phyloP scores from a whole-genome alignment of 2,797 vertebrate species.

The Danio choprae region DNA sequence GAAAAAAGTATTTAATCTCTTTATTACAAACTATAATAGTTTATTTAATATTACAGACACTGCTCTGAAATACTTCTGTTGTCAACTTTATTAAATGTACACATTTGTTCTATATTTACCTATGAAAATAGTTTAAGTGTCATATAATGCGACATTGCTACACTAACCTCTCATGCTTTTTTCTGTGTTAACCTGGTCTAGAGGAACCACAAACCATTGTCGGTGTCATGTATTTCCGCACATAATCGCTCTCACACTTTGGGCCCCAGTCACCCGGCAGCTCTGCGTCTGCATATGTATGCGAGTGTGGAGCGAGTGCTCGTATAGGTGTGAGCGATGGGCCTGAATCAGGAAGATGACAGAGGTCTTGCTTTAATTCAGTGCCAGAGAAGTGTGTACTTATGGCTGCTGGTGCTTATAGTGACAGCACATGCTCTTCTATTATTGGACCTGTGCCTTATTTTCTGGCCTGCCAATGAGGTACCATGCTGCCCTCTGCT shows the following conservation, averaged over 20 bases:
- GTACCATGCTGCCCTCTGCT: conserved; percentile 78
- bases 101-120: background rate
- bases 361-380: conserved; percentile 84
- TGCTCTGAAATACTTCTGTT: too few relatives aligned
- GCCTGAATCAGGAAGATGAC: conserved; percentile 73
- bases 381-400: conserved; percentile 81
- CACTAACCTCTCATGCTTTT: background rate
- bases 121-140: background rate
- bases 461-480: conserved; percentile 73
- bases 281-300: conserved; percentile 10
- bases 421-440: conserved; percentile 83
- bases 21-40: too few relatives aligned
- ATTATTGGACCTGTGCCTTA: conserved; percentile 82
- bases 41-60: too few relatives aligned
- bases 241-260: conserved; percentile 17
- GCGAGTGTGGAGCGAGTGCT: background rate
- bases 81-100: too few relatives aligned
- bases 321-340: conserved; percentile 47
- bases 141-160: background rate
- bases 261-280: conserved; percentile 4
- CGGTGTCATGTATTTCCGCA: background rate
- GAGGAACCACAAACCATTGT: conserved; percentile 2
- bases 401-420: conserved; percentile 81
- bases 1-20: too few relatives aligned
- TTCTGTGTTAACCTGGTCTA: background rate